Evolutionary conservation across 2,888 invertebrate species (phyloP), one percentile per base, ranked within the genome.

Genomic region (Lottia gigantea): DNA sequence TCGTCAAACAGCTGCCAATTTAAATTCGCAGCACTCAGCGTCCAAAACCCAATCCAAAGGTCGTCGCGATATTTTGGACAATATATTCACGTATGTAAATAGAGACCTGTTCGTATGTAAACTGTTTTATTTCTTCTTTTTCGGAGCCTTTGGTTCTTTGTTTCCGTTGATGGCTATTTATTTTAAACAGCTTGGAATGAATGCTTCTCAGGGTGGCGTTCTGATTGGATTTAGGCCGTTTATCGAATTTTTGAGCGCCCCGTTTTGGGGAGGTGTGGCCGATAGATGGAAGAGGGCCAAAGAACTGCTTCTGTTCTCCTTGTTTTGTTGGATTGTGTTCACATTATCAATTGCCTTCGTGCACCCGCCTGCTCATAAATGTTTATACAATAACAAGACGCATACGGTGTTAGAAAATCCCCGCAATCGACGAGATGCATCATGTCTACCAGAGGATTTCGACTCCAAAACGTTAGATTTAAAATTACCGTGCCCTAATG

Each of bases 101-200:
- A 79, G 78, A 66, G 85, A 85, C 61, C 71, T 99, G 68, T 92
- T 98, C 79, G 94, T 97, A 69, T 96, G 97, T 80, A 98, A 99
- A 90, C 94, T 95, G 26, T 99, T 99, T 90, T 99, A 99, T 89
- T 98, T 99, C 90, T 98, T 98, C 92, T 99, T 98, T 91, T 99
- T 98, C 90, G 96, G 98, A 62, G 98, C 98, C 0, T 99, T 99
- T 88, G 99, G 99, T 8, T 97, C 97, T 0, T 92, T 99, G 19
- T 99, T 98, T 88, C 99, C 99, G 0, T 91, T 99, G 74, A 95
- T 99, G 94, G 98, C 97, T 49, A 96, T 99, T 64, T 99, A 98
- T 90, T 99, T 99, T 91, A 99, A 99, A 90, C 98, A 98, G 91
- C 94, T 98, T 93, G 97, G 97, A 73, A 97, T 99, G 97, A 98